Evolutionary conservation across 2,888 invertebrate species (phyloP).

Genomic region (Chouioia cunea): DNA sequence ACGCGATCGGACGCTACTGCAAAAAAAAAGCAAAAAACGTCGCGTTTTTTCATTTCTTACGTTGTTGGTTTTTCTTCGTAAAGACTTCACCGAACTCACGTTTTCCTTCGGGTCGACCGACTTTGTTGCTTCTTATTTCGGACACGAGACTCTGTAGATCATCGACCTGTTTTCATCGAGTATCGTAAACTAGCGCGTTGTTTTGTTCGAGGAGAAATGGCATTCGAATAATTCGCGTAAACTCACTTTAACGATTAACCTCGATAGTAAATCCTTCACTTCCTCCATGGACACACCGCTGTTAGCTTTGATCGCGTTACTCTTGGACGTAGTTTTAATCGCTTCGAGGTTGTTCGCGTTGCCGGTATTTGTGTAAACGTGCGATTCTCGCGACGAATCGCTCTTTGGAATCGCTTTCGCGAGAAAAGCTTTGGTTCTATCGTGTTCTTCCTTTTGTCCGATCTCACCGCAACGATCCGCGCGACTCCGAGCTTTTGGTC

Average conservation of each 20-base stretch:
- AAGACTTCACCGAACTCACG: no score
- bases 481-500: neutral
- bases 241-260: conserved; percentile 55
- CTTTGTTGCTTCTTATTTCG: neutral
- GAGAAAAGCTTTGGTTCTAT: neutral
- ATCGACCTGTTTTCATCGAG: conserved; percentile 25
- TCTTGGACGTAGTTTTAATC: neutral
- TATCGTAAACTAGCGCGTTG: neutral
- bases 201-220: neutral
- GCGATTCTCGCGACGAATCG: neutral
- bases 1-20: no score
- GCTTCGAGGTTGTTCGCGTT: neutral
- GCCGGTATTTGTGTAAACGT: neutral
- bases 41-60: neutral
- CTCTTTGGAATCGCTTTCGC: neutral
- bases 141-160: conserved; percentile 18
- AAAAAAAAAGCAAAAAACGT: neutral
- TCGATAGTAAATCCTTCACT: conserved; percentile 54
- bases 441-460: neutral
- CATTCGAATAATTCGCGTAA: neutral
- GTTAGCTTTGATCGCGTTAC: neutral
- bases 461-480: neutral
- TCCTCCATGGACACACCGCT: conserved; percentile 52
- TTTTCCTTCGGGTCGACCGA: no score
- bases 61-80: conserved; percentile 11